Conservation (phyloP, 2,888 invertebrate genomes). For the Diarsia brunnea region DNA sequence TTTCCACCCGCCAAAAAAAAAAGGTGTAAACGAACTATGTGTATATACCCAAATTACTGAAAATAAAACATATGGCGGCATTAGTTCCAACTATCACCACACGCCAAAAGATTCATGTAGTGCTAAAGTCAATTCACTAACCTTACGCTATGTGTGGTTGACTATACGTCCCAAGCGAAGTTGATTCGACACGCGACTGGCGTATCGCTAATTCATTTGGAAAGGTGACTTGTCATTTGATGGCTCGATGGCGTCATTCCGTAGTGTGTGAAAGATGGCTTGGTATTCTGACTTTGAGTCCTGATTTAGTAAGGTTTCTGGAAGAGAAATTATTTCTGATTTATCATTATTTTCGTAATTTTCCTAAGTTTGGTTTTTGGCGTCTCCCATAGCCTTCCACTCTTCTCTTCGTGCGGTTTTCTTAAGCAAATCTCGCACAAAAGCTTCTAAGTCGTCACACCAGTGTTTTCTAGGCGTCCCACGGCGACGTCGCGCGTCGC, state of each 20-base stretch:
- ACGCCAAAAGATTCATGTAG: neutral
- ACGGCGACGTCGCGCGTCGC: no score
- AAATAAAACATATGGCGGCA: no score
- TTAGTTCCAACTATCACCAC: neutral
- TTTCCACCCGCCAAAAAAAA: no score
- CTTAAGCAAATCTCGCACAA: no score
- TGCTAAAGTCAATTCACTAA: neutral
- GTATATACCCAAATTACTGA: no score
- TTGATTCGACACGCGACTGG: constrained; percentile 51
- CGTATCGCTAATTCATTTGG: constrained; percentile 46
- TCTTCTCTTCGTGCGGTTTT: no score
- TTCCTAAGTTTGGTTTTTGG: no score
- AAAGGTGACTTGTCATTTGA: constrained; percentile 51
- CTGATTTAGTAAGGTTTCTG: constrained; percentile 5
- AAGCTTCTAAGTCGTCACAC: no score
- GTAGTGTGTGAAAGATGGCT: constrained; percentile 11
- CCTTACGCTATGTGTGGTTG: neutral
- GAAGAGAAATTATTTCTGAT: neutral
- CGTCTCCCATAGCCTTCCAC: no score
- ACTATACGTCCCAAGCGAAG: constrained; percentile 26
- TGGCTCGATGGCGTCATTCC: constrained; percentile 29
- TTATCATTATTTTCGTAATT: neutral
- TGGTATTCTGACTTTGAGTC: neutral
- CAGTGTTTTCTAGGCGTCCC: no score
- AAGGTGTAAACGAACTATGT: no score